A percentile compares a stretch with the other conserved stretches of the same genome.
Evolutionary conservation across 2,888 invertebrate species (phyloP).

Genomic region (Malacosoma neustria): DNA sequence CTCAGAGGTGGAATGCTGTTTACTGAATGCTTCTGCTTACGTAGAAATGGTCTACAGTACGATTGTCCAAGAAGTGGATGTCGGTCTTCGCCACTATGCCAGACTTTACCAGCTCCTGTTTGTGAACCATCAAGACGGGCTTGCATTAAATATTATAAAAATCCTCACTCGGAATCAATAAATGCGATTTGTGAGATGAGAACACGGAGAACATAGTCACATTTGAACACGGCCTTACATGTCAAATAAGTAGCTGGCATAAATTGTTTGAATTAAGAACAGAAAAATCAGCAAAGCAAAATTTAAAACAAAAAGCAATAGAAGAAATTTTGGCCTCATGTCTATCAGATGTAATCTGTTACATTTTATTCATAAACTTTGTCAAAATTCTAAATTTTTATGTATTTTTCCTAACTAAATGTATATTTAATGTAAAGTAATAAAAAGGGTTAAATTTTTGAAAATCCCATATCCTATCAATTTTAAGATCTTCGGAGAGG

Average conservation of each 20-base stretch:
- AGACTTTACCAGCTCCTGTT: slow-evolving; percentile 37
- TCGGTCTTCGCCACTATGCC: slow-evolving; percentile 48
- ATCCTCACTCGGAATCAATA: slow-evolving; percentile 54
- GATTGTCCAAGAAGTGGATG: slow-evolving; percentile 69
- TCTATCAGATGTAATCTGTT: slow-evolving; percentile 34
- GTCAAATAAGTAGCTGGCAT: background rate
- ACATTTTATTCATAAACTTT: slow-evolving; percentile 27
- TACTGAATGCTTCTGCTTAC: slow-evolving; percentile 70
- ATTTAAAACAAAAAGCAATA: slow-evolving; percentile 29
- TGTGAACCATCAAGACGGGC: slow-evolving; percentile 48
- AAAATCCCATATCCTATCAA: slow-evolving; percentile 1
- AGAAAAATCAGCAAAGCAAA: slow-evolving; percentile 12
- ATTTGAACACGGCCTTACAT: background rate
- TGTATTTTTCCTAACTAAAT: background rate
- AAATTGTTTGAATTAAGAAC: slow-evolving; percentile 1
- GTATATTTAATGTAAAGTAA: background rate
- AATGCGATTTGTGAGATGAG: slow-evolving; percentile 38
- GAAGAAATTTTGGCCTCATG: slow-evolving; percentile 28
- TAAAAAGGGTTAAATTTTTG: background rate
- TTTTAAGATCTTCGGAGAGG: background rate
- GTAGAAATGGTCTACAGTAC: slow-evolving; percentile 74
- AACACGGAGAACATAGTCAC: slow-evolving; percentile 6
- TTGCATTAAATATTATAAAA: slow-evolving; percentile 37
- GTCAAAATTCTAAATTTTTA: slow-evolving; percentile 21
- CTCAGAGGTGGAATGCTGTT: slow-evolving; percentile 65